Percentiles rank a stretch among this genome's conserved stretches.
Conservation (phyloP, 2,797 vertebrate genomes). For the Argya squamiceps region DNA sequence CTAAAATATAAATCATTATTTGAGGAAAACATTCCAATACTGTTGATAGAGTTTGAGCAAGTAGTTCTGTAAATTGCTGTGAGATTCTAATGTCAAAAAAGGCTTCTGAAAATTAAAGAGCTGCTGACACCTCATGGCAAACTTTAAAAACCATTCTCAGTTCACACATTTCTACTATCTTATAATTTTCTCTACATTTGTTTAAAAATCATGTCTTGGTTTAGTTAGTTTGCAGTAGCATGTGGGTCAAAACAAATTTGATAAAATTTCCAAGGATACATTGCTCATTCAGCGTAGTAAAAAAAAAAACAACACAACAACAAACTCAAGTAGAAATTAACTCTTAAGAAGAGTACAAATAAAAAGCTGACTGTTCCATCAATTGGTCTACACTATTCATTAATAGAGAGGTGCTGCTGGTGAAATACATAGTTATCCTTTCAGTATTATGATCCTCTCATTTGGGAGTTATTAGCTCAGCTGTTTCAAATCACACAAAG, state of each 20-base stretch:
- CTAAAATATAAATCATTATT: neutral
- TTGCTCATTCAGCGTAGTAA: neutral
- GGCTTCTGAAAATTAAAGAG: conserved; percentile 68
- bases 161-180: neutral
- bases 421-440: conserved; percentile 14
- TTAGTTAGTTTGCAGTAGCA: neutral
- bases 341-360: neutral
- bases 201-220: neutral
- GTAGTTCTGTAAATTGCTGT: neutral
- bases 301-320: neutral
- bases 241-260: neutral
- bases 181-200: neutral
- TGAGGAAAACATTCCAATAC: neutral
- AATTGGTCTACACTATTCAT: neutral
- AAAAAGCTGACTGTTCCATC: neutral
- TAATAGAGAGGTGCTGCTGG: conserved; percentile 18
- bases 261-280: neutral
- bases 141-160: conserved; percentile 42
- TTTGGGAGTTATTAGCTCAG: conserved; percentile 64
- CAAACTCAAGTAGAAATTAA: neutral
- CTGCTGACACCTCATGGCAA: conserved; percentile 70
- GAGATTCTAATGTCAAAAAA: conserved; percentile 26
- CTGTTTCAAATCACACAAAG: conserved; percentile 57
- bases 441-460: conserved; percentile 50
- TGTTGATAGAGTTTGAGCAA: neutral